Conservation (phyloP, 2,797 vertebrate species). For the Aeoliscus strigatus region DNA sequence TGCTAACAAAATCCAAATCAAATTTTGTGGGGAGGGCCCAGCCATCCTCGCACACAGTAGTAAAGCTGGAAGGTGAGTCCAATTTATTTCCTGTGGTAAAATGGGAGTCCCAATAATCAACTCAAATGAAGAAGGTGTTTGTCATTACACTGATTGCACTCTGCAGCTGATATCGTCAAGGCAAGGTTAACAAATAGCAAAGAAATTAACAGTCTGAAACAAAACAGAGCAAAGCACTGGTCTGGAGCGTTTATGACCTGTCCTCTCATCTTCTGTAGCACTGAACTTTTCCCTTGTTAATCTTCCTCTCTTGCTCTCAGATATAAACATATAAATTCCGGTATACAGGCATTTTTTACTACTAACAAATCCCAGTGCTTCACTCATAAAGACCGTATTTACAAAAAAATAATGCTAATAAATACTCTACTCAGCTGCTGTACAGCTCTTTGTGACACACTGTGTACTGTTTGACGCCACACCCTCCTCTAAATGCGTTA, state of each 20-base stretch:
- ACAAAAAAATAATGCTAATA: conserved; percentile 28
- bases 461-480: conserved; percentile 49
- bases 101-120: conserved; percentile 19
- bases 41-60: conserved; percentile 28
- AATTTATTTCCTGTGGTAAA: conserved; percentile 14
- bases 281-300: conserved; percentile 14
- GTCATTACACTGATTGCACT: conserved; percentile 56
- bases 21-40: conserved; percentile 35
- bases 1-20: not conserved
- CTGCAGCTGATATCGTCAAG: conserved; percentile 72
- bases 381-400: conserved; percentile 30
- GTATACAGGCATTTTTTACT: conserved; percentile 20
- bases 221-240: conserved; percentile 57
- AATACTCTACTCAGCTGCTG: conserved; percentile 17
- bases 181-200: conserved; percentile 70
- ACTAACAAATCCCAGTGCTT: conserved; percentile 32
- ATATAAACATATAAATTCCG: conserved; percentile 22
- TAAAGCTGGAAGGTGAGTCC: conserved; percentile 13
- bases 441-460: conserved; percentile 37
- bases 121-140: conserved; percentile 33
- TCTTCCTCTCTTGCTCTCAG: conserved; percentile 27
- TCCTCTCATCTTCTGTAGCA: conserved; percentile 8
- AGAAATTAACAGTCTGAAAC: conserved; percentile 57
- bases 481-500: conserved; percentile 40
- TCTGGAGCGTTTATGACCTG: conserved; percentile 27